Base-by-base conservation (phyloP, 2,113 vertebrate genomes). In the Pygoscelis adeliae region DNA sequence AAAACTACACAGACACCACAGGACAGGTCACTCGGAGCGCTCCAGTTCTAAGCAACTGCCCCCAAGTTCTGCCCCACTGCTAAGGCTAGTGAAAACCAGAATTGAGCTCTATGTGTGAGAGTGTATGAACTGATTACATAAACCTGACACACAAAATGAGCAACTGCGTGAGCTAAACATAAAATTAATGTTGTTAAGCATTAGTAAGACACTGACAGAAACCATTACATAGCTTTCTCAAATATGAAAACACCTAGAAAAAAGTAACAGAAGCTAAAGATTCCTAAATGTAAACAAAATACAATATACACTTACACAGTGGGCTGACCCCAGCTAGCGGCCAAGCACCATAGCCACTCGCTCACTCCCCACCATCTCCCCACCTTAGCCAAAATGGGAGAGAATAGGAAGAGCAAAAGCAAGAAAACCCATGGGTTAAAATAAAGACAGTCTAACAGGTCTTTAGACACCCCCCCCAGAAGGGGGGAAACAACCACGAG, bases 351-450 rank as follows among this genome's bases (percentile, higher is more conserved):
- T n/a, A 16, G 44, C n/a, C 7, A 6, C 52, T 71, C 14, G 0
- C 55, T 26, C 25, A 19, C 50, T 32, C 58, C 11, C 52, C 30
- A 52, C 13, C 36, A 42, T 12, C 49, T 46, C 38, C 50, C 25
- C 34, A 55, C n/a, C 14, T 12, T 6, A 15, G 38, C 8, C 0
- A 2, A 27, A 29, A 7, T 1, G 12, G 36, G 38, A 46, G 21
- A 46, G 27, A 38, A 42, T 2, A 29, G 30, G 19, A 86, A 26
- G 17, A 23, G 20, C 26, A 49, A 58, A 74, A 36, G 67, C 29
- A 46, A 47, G 18, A 58, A 59, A 67, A 59, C 5, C 17, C n/a
- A 20, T 4, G 11, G 21, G 9, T 44, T 58, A 49, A 65, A n/a
- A n/a, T 25, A 56, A 29, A 56, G 23, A 19, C 22, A 49, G 59